Evolutionary conservation across 2,888 invertebrate genomes (phyloP), one percentile per base, ranked within the genome.

Genomic region (Sclerodermus sp.): DNA sequence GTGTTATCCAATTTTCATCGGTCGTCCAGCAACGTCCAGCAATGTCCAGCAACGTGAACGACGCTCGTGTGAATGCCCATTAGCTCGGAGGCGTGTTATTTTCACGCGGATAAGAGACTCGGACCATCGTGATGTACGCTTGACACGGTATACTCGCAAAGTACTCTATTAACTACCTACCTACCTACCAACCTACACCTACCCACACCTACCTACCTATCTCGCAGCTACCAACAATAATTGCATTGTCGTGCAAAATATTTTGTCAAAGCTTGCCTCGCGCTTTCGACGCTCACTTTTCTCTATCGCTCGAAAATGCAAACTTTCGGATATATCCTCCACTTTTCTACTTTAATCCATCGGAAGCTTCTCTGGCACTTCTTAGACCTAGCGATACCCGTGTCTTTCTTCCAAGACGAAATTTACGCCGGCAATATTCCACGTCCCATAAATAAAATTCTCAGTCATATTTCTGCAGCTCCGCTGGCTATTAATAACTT

Each of bases 341-440:
- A n/a, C n/a, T n/a, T n/a, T n/a, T n/a, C n/a, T n/a, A n/a, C n/a
- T n/a, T n/a, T n/a, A n/a, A n/a, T n/a, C n/a, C n/a, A n/a, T n/a
- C n/a, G n/a, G n/a, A n/a, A n/a, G n/a, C n/a, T n/a, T n/a, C n/a
- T n/a, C n/a, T n/a, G n/a, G n/a, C n/a, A n/a, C n/a, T n/a, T n/a
- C n/a, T n/a, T n/a, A n/a, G n/a, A n/a, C n/a, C n/a, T n/a, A n/a
- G n/a, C n/a, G n/a, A n/a, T n/a, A n/a, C n/a, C n/a, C n/a, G n/a
- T n/a, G n/a, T n/a, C 16, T 15, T 38, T 15, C 16, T 38, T 5
- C 4, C 15, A 17, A 16, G 15, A 32, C 17, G 32, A 12, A 67
- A 69, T 68, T 70, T 69, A 69, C 67, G 66, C 64, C 57, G 66
- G 50, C 66, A 68, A 67, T 66, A 67, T 71, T n/a, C 71, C 70